These are phyloP conservation scores for Tringa solitaria DNA, from an alignment of 2,113 vertebrate genomes.

Conservation along the genomic window DNA sequence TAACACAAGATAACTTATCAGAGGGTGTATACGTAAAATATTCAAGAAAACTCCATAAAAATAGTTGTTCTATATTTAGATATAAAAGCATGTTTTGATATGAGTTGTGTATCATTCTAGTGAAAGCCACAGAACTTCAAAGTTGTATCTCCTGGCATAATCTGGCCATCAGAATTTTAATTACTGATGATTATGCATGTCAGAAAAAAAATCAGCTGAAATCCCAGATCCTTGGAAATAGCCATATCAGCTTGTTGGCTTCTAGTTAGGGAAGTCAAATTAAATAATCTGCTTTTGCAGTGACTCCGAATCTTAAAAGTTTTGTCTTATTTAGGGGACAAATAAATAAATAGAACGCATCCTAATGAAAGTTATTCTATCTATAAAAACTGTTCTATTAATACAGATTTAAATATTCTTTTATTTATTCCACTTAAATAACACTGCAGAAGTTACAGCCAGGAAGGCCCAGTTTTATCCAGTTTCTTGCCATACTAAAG, in stretches of 20 bases:
- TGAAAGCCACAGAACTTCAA: not conserved
- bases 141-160: not conserved
- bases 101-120: not conserved
- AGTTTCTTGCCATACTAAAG: not conserved
- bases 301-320: not conserved
- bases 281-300: not conserved
- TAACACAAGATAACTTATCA: not conserved
- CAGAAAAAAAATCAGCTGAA: not conserved
- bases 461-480: not conserved
- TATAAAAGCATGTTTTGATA: not conserved
- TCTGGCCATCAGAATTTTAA: slow-evolving; percentile 1
- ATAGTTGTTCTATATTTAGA: not conserved
- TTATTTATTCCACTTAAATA: not conserved
- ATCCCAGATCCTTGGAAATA: not conserved
- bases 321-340: not conserved
- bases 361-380: not conserved
- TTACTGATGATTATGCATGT: not conserved
- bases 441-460: not conserved
- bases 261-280: not conserved
- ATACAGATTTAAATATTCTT: not conserved
- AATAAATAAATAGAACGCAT: not conserved
- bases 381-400: not conserved
- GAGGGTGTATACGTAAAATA: not conserved
- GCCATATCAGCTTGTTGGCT: not conserved
- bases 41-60: not conserved